phyloP scores from a whole-genome alignment of 2,113 vertebrate species.

The Prionailurus viverrinus region DNA sequence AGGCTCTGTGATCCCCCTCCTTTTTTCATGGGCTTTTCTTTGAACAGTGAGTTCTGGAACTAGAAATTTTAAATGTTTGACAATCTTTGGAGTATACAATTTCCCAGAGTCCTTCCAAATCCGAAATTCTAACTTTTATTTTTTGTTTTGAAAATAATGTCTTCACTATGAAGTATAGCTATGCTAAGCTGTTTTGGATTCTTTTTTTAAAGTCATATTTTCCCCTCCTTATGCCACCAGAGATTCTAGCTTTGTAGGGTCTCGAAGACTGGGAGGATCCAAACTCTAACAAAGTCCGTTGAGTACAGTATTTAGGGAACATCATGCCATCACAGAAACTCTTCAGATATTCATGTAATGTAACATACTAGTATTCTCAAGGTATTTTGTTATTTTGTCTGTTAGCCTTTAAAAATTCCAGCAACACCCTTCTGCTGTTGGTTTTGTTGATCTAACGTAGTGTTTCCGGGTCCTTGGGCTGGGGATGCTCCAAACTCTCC shows the following conservation, averaged over 20 bases:
- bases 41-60: neutral
- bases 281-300: neutral
- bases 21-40: neutral
- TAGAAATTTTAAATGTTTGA: neutral
- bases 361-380: neutral
- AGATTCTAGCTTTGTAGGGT: neutral
- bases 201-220: neutral
- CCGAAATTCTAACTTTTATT: neutral
- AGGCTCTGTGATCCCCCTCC: accelerated
- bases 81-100: neutral
- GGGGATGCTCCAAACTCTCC: neutral
- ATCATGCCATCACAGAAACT: neutral
- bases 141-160: slow-evolving; percentile 45
- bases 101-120: neutral
- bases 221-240: neutral
- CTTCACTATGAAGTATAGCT: neutral
- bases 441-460: neutral
- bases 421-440: neutral
- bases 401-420: neutral
- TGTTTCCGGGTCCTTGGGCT: neutral
- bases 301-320: neutral
- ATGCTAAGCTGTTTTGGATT: neutral
- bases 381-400: neutral
- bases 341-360: neutral
- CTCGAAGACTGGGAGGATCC: neutral